Conservation (phyloP, 2,113 vertebrate genomes). For the Pseudolaguvia tuberculata region DNA sequence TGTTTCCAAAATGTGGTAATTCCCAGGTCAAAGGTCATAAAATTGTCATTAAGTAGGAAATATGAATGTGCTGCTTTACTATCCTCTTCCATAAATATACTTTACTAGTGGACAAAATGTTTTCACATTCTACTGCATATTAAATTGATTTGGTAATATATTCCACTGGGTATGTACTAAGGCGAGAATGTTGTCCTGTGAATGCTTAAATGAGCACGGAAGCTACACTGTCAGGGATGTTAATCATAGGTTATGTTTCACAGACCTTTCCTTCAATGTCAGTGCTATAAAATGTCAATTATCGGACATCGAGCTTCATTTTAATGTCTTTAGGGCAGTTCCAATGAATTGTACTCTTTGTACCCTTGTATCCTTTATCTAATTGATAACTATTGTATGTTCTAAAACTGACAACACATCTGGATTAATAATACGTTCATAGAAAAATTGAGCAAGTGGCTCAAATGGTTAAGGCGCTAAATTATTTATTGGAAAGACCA, state of each 20-base stretch:
- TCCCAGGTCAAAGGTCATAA: neutral
- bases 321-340: too few species aligned
- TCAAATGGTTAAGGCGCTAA: too few species aligned
- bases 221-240: neutral
- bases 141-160: constrained; percentile 3
- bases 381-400: neutral
- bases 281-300: neutral
- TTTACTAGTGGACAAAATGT: neutral
- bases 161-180: neutral
- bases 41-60: neutral
- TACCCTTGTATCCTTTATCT: neutral
- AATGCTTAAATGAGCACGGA: neutral
- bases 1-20: neutral
- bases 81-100: neutral
- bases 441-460: too few species aligned
- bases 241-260: neutral
- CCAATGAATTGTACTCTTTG: too few species aligned
- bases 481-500: too few species aligned
- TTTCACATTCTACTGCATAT: constrained; percentile 12
- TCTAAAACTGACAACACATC: neutral
- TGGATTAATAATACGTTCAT: neutral
- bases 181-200: neutral
- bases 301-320: neutral
- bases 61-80: neutral
- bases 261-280: neutral